phyloP scores from a whole-genome alignment of 2,113 vertebrate genomes.

The Phylloscopus trochiloides region DNA sequence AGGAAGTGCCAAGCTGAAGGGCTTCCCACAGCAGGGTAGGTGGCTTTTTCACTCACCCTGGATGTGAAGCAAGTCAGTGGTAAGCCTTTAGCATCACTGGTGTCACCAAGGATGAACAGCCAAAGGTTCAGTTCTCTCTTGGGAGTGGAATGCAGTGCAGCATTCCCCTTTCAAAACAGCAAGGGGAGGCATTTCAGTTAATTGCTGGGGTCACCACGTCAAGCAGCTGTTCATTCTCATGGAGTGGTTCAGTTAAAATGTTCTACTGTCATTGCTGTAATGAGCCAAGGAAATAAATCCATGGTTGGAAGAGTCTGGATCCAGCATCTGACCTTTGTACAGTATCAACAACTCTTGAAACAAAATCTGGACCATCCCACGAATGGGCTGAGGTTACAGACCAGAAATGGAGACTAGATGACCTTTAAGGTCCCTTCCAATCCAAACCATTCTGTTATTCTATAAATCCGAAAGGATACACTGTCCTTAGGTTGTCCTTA shows the following conservation, averaged over 20 bases:
- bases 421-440: neutral
- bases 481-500: neutral
- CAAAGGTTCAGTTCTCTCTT: neutral
- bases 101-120: neutral
- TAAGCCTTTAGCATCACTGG: neutral
- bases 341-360: neutral
- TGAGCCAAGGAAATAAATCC: neutral
- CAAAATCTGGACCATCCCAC: neutral
- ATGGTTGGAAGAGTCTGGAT: neutral
- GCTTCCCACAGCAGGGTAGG: neutral
- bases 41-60: neutral
- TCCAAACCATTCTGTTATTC: neutral
- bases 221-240: neutral
- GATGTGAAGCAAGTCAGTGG: neutral
- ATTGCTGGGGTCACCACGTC: neutral
- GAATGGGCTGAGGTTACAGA: neutral
- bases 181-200: neutral
- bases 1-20: rapidly evolving
- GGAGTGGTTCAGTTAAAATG: neutral
- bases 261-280: neutral
- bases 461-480: neutral
- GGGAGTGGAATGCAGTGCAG: neutral
- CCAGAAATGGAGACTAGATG: neutral
- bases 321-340: neutral
- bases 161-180: neutral